phyloP scores from a whole-genome alignment of 2,888 invertebrate species.

The Watsonalla cultraria region DNA sequence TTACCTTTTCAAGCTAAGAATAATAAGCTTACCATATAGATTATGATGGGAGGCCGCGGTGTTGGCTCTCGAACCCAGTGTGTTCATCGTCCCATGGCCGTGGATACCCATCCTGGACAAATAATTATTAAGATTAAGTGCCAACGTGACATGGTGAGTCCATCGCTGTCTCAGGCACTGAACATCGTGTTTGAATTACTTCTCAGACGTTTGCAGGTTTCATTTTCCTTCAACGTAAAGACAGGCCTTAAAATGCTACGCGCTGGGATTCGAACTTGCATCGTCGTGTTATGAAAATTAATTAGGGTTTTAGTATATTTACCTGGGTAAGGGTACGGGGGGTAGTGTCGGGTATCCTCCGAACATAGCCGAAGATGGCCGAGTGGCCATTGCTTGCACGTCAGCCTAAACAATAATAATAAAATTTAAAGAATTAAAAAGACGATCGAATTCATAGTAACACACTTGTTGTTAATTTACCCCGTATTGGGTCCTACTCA shows the following conservation, averaged over 20 bases:
- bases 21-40: conserved; percentile 51
- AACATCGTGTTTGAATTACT: no score
- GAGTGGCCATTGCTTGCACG: conserved; percentile 78
- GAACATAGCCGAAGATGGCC: conserved; percentile 91
- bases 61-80: conserved; percentile 54
- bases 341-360: conserved; percentile 86
- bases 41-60: conserved; percentile 60
- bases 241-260: no score
- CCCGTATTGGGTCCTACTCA: no score
- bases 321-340: conserved; percentile 87
- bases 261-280: background rate
- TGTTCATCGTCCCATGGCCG: conserved; percentile 54
- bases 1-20: background rate
- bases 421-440: background rate
- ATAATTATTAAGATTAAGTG: background rate
- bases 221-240: background rate
- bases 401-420: conserved; percentile 56
- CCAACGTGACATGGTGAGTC: no score
- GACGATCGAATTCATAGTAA: no score
- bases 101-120: conserved; percentile 67
- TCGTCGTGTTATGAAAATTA: conserved; percentile 1
- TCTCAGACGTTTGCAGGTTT: no score
- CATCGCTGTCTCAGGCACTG: no score
- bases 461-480: no score
- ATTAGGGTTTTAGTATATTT: conserved; percentile 15